Conservation (phyloP, 2,888 invertebrate species). For the Mycalesis mineus region DNA sequence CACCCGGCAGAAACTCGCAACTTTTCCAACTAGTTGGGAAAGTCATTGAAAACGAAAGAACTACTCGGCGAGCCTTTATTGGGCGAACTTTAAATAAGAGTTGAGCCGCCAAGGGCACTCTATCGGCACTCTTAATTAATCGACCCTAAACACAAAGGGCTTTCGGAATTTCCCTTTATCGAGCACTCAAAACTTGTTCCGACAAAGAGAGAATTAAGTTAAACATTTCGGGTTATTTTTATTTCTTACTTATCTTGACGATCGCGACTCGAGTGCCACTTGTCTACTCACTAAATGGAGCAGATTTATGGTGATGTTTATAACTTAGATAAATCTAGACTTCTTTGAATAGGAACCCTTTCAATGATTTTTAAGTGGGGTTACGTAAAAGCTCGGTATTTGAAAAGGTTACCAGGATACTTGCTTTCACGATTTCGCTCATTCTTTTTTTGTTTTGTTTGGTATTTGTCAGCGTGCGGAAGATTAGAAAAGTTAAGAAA, state of each 20-base stretch:
- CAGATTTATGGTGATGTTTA: too few species aligned
- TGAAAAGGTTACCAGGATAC: too few species aligned
- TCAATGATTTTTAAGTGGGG: too few species aligned
- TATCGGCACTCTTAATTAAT: slow-evolving; percentile 18
- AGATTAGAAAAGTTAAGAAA: too few species aligned
- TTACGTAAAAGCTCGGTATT: too few species aligned
- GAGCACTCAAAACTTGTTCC: not conserved
- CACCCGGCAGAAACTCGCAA: slow-evolving; percentile 10
- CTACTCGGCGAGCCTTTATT: slow-evolving; percentile 28
- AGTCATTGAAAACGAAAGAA: slow-evolving; percentile 21
- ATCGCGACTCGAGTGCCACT: not conserved
- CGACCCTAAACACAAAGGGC: slow-evolving; percentile 9
- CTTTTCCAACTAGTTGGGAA: slow-evolving; percentile 22
- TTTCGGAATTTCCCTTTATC: not conserved
- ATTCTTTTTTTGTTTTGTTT: too few species aligned
- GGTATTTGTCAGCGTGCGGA: too few species aligned
- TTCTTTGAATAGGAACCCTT: too few species aligned
- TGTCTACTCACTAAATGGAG: too few species aligned
- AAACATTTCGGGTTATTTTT: not conserved
- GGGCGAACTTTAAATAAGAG: slow-evolving; percentile 27
- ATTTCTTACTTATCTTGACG: not conserved
- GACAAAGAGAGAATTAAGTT: not conserved
- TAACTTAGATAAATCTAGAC: too few species aligned
- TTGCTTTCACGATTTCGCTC: too few species aligned
- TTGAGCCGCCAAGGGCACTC: slow-evolving; percentile 1